Percentiles rank a stretch among this genome's conserved stretches.
These are phyloP conservation scores for Montipora foliosa DNA, from an alignment of 64 coral and sea anemone genomes.

Conservation along the genomic window DNA sequence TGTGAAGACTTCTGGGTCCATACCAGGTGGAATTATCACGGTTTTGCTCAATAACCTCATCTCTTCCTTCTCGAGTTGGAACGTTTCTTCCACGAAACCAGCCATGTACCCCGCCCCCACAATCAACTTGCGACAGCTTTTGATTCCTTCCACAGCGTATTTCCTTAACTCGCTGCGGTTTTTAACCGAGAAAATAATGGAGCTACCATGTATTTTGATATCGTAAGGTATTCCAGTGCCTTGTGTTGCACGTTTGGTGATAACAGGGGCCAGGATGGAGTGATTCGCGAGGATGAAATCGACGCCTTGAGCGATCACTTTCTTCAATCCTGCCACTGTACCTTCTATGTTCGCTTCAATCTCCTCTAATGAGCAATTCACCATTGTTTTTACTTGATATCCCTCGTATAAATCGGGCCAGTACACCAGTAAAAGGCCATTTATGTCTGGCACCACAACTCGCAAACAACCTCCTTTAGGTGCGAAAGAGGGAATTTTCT, in stretches of 20 bases:
- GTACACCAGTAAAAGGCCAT: slow-evolving; percentile 91
- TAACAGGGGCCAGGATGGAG: slow-evolving; percentile 81
- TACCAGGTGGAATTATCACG: slow-evolving; percentile 88
- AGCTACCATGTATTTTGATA: slow-evolving; percentile 92
- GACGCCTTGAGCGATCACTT: slow-evolving; percentile 86
- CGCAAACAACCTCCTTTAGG: slow-evolving; percentile 71
- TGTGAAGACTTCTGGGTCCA: slow-evolving; percentile 88
- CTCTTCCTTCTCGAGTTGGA: slow-evolving; percentile 62
- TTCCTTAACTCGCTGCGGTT: slow-evolving; percentile 72
- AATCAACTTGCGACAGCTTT: slow-evolving; percentile 72
- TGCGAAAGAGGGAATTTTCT: slow-evolving; percentile 60
- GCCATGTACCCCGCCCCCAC: slow-evolving; percentile 86
- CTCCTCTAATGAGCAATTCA: slow-evolving; percentile 85
- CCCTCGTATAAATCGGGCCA: slow-evolving; percentile 87
- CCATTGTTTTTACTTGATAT: slow-evolving; percentile 90
- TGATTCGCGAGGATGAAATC: slow-evolving; percentile 95
- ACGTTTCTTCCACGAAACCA: slow-evolving; percentile 62
- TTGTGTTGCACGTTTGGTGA: slow-evolving; percentile 81
- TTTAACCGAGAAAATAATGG: slow-evolving; percentile 90
- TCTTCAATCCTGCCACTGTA: slow-evolving; percentile 75
- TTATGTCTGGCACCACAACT: slow-evolving; percentile 89
- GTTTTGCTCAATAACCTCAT: slow-evolving; percentile 74
- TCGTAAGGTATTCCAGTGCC: slow-evolving; percentile 69
- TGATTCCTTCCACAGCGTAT: slow-evolving; percentile 88
- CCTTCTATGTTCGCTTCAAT: slow-evolving; percentile 91